These are phyloP conservation scores for Aramus guarauna DNA, from an alignment of 2,113 vertebrate species.

Conservation along the genomic window DNA sequence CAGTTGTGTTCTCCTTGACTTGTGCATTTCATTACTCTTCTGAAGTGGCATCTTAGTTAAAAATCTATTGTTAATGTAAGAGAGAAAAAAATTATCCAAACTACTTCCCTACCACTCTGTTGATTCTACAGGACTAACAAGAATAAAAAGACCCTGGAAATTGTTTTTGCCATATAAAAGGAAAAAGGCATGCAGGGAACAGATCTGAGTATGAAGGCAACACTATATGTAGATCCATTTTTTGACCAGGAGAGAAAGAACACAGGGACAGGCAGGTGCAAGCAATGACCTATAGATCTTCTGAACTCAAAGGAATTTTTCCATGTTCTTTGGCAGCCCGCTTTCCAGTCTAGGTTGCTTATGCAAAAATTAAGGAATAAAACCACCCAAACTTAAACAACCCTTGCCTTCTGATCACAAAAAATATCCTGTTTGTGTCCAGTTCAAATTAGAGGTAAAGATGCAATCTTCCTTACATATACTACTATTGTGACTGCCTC, in stretches of 20 bases:
- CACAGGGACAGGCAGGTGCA: not conserved
- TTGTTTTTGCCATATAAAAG: not conserved
- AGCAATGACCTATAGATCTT: not conserved
- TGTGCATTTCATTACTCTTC: not conserved
- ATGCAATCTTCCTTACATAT: not conserved
- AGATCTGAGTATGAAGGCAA: not conserved
- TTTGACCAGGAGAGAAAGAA: not conserved
- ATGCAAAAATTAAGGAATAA: not conserved
- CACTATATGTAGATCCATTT: not conserved
- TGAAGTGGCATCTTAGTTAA: not conserved
- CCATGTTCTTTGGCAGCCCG: not conserved
- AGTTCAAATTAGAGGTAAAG: not conserved
- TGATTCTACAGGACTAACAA: not conserved
- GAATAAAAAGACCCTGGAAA: not conserved
- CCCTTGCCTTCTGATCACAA: not conserved
- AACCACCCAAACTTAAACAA: not conserved
- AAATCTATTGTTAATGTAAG: not conserved
- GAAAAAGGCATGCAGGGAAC: not conserved
- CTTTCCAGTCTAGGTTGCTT: not conserved
- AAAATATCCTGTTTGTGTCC: not conserved
- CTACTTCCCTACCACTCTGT: not conserved
- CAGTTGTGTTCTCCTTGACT: not conserved
- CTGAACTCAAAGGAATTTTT: not conserved
- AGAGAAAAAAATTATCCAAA: not conserved
- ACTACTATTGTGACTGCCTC: not conserved